Evolutionary conservation across 2,888 invertebrate species (phyloP).

Genomic region (Drosophila atroscutellata): DNA sequence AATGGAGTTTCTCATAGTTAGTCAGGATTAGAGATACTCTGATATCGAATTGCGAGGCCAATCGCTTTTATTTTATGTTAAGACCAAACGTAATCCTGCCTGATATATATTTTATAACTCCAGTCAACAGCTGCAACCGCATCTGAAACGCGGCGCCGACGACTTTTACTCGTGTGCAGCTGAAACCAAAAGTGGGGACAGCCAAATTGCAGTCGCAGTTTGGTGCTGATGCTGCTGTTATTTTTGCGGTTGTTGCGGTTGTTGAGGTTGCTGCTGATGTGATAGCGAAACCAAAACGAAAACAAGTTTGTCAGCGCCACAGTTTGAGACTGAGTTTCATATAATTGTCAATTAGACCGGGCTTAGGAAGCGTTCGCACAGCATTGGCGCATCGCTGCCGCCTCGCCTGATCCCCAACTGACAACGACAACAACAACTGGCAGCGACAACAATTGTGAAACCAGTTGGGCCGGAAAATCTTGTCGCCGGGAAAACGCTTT

Average conservation of each 20-base stretch:
- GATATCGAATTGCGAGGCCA: slow-evolving; percentile 34
- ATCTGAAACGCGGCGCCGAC: slow-evolving; percentile 37
- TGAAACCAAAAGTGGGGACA: slow-evolving; percentile 74
- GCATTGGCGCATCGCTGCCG: slow-evolving; percentile 40
- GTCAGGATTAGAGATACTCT: slow-evolving; percentile 11
- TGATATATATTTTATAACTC: slow-evolving; percentile 70
- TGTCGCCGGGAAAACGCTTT: slow-evolving; percentile 73
- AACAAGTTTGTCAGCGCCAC: slow-evolving; percentile 56
- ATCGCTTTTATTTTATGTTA: slow-evolving; percentile 67
- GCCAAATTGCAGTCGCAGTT: slow-evolving; percentile 35
- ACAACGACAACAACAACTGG: slow-evolving; percentile 34
- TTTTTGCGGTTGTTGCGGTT: background rate
- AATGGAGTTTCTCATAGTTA: slow-evolving; percentile 4
- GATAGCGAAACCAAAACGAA: slow-evolving; percentile 41
- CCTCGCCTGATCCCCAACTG: slow-evolving; percentile 29
- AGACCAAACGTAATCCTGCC: slow-evolving; percentile 62
- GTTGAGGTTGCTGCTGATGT: slow-evolving; percentile 8
- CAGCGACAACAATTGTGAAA: slow-evolving; percentile 54
- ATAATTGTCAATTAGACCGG: slow-evolving; percentile 72
- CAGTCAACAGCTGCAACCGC: slow-evolving; percentile 62
- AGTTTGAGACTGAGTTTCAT: slow-evolving; percentile 37
- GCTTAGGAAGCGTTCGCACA: slow-evolving; percentile 64
- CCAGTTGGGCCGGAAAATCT: slow-evolving; percentile 77
- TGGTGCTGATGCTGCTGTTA: slow-evolving; percentile 13
- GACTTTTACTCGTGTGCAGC: slow-evolving; percentile 69